phyloP scores from a whole-genome alignment of 2,888 invertebrate species.

The Polyploca ridens region DNA sequence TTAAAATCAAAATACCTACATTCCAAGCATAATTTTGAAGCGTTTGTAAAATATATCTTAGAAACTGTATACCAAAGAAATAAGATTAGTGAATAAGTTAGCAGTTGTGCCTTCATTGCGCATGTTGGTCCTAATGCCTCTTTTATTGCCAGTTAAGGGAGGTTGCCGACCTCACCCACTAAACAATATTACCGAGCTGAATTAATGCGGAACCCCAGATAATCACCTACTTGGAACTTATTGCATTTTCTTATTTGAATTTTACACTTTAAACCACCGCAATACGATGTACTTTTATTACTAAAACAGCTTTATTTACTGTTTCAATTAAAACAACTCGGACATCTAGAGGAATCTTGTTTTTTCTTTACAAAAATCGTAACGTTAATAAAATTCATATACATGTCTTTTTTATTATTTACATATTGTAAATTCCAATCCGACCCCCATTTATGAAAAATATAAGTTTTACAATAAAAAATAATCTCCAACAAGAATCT shows the following conservation, averaged over 20 bases:
- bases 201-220: slow-evolving; percentile 7
- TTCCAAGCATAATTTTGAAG: background rate
- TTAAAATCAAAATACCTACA: too few species aligned
- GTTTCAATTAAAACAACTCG: too few species aligned
- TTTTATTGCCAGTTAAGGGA: slow-evolving; percentile 7
- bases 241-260: background rate
- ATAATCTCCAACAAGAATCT: background rate
- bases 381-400: too few species aligned
- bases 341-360: too few species aligned
- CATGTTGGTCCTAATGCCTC: slow-evolving; percentile 5
- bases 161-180: slow-evolving; percentile 8
- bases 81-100: slow-evolving; percentile 8
- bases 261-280: background rate
- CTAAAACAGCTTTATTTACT: background rate
- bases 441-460: too few species aligned
- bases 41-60: background rate
- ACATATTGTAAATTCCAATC: too few species aligned
- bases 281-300: background rate
- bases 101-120: slow-evolving; percentile 1
- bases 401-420: too few species aligned
- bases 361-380: too few species aligned
- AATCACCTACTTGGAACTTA: slow-evolving; percentile 3
- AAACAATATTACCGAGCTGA: slow-evolving; percentile 10
- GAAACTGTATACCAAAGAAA: slow-evolving; percentile 3
- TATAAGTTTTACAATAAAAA: too few species aligned